phyloP scores from a whole-genome alignment of 2,888 invertebrate genomes.

The Pyrochroa serraticornis region DNA sequence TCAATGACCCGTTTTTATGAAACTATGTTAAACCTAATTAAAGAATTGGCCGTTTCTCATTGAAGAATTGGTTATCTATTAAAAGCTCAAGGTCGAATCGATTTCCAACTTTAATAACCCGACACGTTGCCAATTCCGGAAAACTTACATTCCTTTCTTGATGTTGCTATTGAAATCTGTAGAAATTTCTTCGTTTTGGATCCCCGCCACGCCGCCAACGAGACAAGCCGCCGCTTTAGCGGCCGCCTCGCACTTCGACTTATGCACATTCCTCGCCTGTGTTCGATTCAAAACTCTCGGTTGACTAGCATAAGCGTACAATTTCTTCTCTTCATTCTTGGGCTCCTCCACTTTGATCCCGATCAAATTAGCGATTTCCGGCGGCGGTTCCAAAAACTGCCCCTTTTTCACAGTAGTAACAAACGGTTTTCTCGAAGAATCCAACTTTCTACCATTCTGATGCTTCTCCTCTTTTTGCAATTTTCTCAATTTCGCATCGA shows the following conservation, averaged over 20 bases:
- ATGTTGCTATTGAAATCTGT: constrained; percentile 37
- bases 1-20: too few species aligned
- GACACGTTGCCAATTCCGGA: not conserved
- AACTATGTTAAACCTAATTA: too few species aligned
- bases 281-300: constrained; percentile 62
- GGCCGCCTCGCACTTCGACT: constrained; percentile 53
- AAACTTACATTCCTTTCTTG: constrained; percentile 19
- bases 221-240: constrained; percentile 52
- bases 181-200: constrained; percentile 30
- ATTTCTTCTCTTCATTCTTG: constrained; percentile 53
- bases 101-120: too few species aligned
- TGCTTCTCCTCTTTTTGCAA: constrained; percentile 67
- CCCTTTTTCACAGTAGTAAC: constrained; percentile 83
- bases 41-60: too few species aligned
- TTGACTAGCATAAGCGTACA: constrained; percentile 72
- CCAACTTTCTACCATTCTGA: constrained; percentile 29
- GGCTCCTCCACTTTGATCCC: constrained; percentile 58
- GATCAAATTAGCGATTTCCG: constrained; percentile 70
- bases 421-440: constrained; percentile 63
- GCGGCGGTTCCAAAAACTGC: constrained; percentile 78
- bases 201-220: constrained; percentile 45
- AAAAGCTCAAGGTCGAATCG: too few species aligned
- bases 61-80: too few species aligned
- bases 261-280: constrained; percentile 48
- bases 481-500: constrained; percentile 64